A percentile compares a stretch with the other conserved stretches of the same genome.
Conservation (phyloP, 2,888 invertebrate species). For the Lysandra coridon region DNA sequence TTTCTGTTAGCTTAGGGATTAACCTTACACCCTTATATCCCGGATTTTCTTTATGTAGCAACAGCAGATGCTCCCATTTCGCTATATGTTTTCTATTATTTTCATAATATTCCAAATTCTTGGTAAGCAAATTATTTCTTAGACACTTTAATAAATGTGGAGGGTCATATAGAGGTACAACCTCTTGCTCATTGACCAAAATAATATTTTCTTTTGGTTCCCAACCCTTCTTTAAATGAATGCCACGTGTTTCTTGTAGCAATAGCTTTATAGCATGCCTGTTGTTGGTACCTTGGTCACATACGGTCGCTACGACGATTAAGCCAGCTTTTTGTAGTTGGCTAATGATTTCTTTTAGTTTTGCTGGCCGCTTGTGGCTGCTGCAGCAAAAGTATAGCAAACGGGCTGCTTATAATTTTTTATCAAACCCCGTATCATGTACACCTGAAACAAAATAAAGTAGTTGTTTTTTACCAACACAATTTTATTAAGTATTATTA, state of each 20-base stretch:
- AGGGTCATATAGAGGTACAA: conserved; percentile 42
- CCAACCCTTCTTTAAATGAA: conserved; percentile 33
- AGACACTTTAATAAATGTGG: conserved; percentile 42
- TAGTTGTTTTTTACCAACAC: background rate
- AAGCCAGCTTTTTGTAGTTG: conserved; percentile 42
- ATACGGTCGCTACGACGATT: conserved; percentile 36
- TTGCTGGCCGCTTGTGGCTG: conserved; percentile 42
- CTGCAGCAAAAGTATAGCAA: conserved; percentile 41
- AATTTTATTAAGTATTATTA: background rate
- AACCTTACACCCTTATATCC: no score
- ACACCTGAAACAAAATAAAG: background rate
- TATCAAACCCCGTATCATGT: conserved; percentile 27
- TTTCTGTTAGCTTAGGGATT: no score
- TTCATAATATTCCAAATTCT: conserved; percentile 33
- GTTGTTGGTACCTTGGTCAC: conserved; percentile 42
- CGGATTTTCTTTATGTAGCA: no score
- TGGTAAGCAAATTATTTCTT: conserved; percentile 42
- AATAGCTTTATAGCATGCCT: conserved; percentile 39
- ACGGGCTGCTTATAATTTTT: conserved; percentile 36
- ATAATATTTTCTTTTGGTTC: conserved; percentile 38
- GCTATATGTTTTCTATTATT: conserved; percentile 19
- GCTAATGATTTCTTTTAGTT: conserved; percentile 39
- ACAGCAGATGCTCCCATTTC: conserved; percentile 33
- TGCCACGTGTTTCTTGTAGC: conserved; percentile 40
- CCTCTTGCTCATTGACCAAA: conserved; percentile 39